Evolutionary conservation across 2,797 vertebrate species (phyloP).

Genomic region (Peromyscus eremicus): DNA sequence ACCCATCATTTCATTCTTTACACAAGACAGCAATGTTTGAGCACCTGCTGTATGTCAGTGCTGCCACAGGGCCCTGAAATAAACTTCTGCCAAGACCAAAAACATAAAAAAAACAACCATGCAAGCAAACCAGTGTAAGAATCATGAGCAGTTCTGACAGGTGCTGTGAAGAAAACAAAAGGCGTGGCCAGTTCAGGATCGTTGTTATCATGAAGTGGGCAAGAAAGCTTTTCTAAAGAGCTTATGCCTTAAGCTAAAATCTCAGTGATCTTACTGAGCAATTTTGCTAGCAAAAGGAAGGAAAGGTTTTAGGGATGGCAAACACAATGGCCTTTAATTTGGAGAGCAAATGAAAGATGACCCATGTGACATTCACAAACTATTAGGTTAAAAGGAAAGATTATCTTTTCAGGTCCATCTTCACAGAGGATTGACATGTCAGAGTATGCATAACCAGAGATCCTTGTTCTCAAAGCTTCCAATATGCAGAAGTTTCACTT

Average conservation of each 20-base stretch:
- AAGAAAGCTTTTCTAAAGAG: background rate
- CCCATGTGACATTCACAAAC: background rate
- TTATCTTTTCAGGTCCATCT: background rate
- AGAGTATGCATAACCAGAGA: background rate
- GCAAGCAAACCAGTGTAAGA: background rate
- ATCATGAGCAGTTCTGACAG: background rate
- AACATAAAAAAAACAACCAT: background rate
- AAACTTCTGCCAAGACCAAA: background rate
- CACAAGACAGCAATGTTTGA: background rate
- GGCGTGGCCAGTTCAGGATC: background rate
- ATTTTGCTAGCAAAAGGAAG: background rate
- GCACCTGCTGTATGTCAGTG: background rate
- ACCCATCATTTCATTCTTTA: background rate
- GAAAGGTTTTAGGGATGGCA: background rate
- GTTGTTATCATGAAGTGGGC: background rate
- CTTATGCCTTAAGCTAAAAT: conserved; percentile 14
- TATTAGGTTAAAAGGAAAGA: background rate
- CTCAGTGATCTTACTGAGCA: background rate
- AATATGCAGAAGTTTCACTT: background rate
- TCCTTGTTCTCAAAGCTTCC: background rate
- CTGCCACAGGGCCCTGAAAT: background rate
- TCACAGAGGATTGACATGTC: background rate
- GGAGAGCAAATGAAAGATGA: background rate
- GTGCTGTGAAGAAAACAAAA: background rate
- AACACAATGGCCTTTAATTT: background rate